Evolutionary conservation across 2,797 vertebrate species (phyloP).

Genomic region (Falco columbarius): DNA sequence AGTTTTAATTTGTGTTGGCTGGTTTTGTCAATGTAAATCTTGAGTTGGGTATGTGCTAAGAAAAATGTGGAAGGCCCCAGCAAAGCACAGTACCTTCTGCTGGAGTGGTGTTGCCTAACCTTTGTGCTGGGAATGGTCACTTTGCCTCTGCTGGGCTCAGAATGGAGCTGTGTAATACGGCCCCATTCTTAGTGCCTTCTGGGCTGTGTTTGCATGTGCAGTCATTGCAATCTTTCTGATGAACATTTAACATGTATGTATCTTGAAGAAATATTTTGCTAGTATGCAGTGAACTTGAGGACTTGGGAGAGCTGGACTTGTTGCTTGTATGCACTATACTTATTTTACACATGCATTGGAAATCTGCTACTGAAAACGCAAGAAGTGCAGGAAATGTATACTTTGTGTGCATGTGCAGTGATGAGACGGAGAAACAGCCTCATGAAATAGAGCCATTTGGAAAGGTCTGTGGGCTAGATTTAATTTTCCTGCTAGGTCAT

Average conservation of each 20-base stretch:
- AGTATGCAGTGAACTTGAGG: background rate
- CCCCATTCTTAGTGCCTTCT: background rate
- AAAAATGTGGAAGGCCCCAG: background rate
- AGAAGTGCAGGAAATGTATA: background rate
- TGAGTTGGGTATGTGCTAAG: background rate
- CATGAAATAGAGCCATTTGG: background rate
- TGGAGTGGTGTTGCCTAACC: background rate
- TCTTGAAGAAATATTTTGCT: background rate
- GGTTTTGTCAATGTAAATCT: background rate
- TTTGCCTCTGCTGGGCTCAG: background rate
- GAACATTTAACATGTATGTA: background rate
- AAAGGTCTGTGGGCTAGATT: conserved; percentile 7
- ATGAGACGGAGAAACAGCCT: background rate
- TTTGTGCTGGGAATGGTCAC: background rate
- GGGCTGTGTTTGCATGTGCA: rapidly evolving
- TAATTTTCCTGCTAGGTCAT: conserved; percentile 63
- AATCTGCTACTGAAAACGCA: background rate
- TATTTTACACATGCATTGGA: rapidly evolving
- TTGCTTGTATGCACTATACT: rapidly evolving
- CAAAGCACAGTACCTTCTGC: background rate
- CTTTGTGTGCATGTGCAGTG: background rate
- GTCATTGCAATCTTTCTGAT: background rate
- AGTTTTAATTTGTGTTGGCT: background rate
- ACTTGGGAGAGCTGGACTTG: background rate
- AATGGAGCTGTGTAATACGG: background rate